Evolutionary conservation across 92 coral and sea anemone genomes (phyloP), one percentile per base, ranked within the genome.

Genomic region (Desmophyllum pertusum): DNA sequence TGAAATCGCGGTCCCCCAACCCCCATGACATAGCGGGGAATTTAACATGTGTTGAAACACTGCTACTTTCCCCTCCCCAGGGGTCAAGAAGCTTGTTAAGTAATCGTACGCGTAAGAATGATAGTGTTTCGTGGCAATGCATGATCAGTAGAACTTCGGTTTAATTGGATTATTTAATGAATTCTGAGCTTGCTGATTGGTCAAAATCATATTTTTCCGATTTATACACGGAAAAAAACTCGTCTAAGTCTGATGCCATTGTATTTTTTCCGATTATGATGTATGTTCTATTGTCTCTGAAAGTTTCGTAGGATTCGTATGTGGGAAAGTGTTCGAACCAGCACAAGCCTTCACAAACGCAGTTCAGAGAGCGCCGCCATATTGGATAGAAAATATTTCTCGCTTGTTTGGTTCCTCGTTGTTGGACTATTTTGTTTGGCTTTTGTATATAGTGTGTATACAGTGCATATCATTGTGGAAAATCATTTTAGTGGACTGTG

Each of bases 81-180:
- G n/a, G n/a, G n/a, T n/a, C n/a, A n/a, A n/a, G n/a, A n/a, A n/a
- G n/a, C n/a, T n/a, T 59, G n/a, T 86, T 86, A 86, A 86, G 86
- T 87, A 87, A 87, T 74, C 67, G 71, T 62, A 43, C 83, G 64
- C 73, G 29, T 87, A 73, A 73, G 76, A 87, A 62, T 76, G 89
- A 67, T 86, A 86, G 89, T 73, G 70, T 43, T 73, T 76, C 31
- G 61, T 38, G 76, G 88, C 88, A 85, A 85, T 66, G 84, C 88
- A 64, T 66, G 88, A 67, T 76, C 77, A 85, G 88, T 76, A 30
- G 83, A 15, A 38, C 33, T 37, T 2, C 64, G 6, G 50, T 48
- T 59, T 85, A 85, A 85, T 77, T 85, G 83, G 78, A 66, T 85
- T 85, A 76, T 73, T 13, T 39, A 66, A 85, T 85, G 75, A 84